Conservation (phyloP, 2,888 invertebrate species). For the Sinohyriopsis cumingii region DNA sequence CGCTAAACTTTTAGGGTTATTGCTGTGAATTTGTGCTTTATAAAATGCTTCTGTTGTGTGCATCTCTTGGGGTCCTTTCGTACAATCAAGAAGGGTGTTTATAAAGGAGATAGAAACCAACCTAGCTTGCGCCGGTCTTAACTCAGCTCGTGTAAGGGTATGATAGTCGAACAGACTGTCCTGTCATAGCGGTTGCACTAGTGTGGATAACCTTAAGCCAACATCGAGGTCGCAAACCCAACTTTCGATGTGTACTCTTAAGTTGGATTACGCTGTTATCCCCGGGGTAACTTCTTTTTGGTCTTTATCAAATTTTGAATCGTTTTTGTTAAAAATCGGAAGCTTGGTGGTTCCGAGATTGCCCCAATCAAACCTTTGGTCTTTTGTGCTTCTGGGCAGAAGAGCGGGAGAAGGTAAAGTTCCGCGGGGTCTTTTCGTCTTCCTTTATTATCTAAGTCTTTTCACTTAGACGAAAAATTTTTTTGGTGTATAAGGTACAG, state of each 20-base stretch:
- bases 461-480: too few relatives aligned
- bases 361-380: slow-evolving; percentile 52
- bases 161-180: slow-evolving; percentile 81
- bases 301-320: slow-evolving; percentile 26
- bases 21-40: too few relatives aligned
- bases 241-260: slow-evolving; percentile 82
- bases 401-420: slow-evolving; percentile 78
- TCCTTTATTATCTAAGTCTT: too few relatives aligned
- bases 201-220: slow-evolving; percentile 83
- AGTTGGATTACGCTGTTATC: slow-evolving; percentile 89
- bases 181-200: slow-evolving; percentile 78
- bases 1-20: too few relatives aligned
- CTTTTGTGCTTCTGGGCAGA: slow-evolving; percentile 28
- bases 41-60: too few relatives aligned
- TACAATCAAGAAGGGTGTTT: slow-evolving; percentile 79
- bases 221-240: slow-evolving; percentile 91
- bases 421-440: slow-evolving; percentile 87
- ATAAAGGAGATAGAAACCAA: slow-evolving; percentile 83
- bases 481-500: too few relatives aligned
- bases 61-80: slow-evolving; percentile 79
- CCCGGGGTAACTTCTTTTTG: slow-evolving; percentile 84
- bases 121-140: slow-evolving; percentile 89
- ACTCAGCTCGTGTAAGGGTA: slow-evolving; percentile 91
- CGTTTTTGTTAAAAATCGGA: too few relatives aligned
- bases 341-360: slow-evolving; percentile 25